Percentiles rank a stretch among this genome's conserved stretches.
Evolutionary conservation across 2,797 vertebrate species (phyloP).

Genomic region (Thunnus albacares): DNA sequence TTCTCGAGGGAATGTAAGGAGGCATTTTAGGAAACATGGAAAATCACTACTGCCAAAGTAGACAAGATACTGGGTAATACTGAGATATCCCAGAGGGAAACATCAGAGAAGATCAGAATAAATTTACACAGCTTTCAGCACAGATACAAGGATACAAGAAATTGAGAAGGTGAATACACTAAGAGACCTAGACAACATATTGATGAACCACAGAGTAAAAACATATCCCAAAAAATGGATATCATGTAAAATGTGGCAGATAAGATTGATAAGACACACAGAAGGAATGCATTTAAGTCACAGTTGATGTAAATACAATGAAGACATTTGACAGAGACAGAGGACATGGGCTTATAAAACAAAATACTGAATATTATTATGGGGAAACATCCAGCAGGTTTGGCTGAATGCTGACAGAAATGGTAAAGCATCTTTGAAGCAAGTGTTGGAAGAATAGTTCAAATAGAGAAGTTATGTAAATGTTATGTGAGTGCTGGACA

Average conservation of each 20-base stretch:
- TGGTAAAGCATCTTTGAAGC: background rate
- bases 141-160: background rate
- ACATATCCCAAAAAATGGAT: too few relatives aligned
- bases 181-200: background rate
- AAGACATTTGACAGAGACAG: background rate
- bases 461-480: background rate
- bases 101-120: background rate
- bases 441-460: background rate
- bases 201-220: background rate
- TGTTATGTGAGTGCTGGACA: background rate
- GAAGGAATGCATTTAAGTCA: background rate
- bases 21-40: background rate
- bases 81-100: background rate
- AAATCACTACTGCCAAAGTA: conserved; percentile 6
- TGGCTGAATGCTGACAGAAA: background rate
- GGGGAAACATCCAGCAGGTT: background rate
- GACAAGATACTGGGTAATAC: background rate
- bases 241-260: background rate
- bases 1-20: background rate
- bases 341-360: background rate
- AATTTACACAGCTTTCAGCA: background rate
- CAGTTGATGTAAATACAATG: background rate
- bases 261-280: background rate
- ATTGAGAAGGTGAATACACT: background rate
- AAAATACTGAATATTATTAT: conserved; percentile 1